A percentile compares a stretch with the other conserved stretches of the same genome.
These are phyloP conservation scores for Ctenomys sociabilis DNA, from an alignment of 2,113 vertebrate genomes.

Conservation along the genomic window DNA sequence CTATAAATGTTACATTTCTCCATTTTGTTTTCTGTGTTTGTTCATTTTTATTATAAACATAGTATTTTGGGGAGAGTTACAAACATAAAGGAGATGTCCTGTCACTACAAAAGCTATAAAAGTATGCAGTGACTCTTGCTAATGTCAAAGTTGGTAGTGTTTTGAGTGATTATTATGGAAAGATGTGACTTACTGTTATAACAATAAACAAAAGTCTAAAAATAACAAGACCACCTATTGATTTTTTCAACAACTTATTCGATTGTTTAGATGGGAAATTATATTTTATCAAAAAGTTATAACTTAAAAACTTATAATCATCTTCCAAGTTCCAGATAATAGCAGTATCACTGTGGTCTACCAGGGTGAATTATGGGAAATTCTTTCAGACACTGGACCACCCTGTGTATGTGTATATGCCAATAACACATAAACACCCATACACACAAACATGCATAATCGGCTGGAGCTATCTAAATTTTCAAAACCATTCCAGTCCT, in stretches of 20 bases:
- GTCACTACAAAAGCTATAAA: constrained; percentile 35
- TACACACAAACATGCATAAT: not conserved
- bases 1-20: constrained; percentile 66
- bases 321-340: not conserved
- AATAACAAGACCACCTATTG: not conserved
- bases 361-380: constrained; percentile 51
- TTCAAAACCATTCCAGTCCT: constrained; percentile 74
- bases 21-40: constrained; percentile 51
- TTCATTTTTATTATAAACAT: constrained; percentile 54
- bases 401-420: not conserved
- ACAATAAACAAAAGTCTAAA: constrained; percentile 4
- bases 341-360: not conserved
- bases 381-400: constrained; percentile 39
- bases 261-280: constrained; percentile 54
- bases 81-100: constrained; percentile 28
- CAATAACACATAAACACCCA: constrained; percentile 30
- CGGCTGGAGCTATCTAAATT: constrained; percentile 67
- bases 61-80: constrained; percentile 6
- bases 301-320: not conserved
- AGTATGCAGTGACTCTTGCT: constrained; percentile 2
- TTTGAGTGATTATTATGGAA: not conserved
- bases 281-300: constrained; percentile 71
- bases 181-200: constrained; percentile 38
- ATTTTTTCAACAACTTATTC: constrained; percentile 45
- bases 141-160: not conserved